These are phyloP conservation scores for Mirza zaza DNA, from an alignment of 2,113 vertebrate genomes.

Conservation along the genomic window DNA sequence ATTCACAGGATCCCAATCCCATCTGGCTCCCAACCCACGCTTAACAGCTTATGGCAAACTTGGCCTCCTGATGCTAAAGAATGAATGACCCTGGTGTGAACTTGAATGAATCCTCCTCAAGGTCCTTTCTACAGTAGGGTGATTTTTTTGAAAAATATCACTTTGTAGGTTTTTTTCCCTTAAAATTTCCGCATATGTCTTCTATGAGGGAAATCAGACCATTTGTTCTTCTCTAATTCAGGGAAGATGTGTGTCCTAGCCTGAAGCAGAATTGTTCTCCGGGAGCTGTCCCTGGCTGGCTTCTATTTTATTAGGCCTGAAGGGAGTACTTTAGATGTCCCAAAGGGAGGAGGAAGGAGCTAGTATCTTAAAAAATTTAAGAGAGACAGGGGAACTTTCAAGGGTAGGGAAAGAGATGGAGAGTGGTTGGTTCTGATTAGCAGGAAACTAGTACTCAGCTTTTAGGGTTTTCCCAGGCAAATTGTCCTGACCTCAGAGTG, in stretches of 20 bases:
- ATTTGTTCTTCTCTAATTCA: not conserved
- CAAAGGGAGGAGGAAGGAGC: not conserved
- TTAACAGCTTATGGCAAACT: not conserved
- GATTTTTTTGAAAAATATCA: not conserved
- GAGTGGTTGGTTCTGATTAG: not conserved
- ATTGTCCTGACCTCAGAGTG: not conserved
- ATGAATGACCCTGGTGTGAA: not conserved
- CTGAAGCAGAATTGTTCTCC: not conserved
- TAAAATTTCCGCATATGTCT: not conserved
- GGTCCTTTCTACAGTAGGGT: not conserved
- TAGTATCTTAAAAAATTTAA: not conserved
- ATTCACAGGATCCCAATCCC: not conserved
- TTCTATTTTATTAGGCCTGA: not conserved
- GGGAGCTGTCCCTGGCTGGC: not conserved
- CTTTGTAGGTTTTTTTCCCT: not conserved
- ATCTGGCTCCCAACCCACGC: not conserved
- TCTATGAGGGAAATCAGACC: not conserved
- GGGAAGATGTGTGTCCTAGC: not conserved
- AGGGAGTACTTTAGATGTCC: not conserved
- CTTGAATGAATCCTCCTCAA: not conserved
- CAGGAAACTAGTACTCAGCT: not conserved
- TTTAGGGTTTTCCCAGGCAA: not conserved
- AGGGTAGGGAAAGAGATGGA: not conserved
- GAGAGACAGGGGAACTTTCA: not conserved
- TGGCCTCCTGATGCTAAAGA: not conserved